These are phyloP conservation scores for Euwallacea fornicatus DNA, from an alignment of 1,140 invertebrate genomes.

Conservation along the genomic window DNA sequence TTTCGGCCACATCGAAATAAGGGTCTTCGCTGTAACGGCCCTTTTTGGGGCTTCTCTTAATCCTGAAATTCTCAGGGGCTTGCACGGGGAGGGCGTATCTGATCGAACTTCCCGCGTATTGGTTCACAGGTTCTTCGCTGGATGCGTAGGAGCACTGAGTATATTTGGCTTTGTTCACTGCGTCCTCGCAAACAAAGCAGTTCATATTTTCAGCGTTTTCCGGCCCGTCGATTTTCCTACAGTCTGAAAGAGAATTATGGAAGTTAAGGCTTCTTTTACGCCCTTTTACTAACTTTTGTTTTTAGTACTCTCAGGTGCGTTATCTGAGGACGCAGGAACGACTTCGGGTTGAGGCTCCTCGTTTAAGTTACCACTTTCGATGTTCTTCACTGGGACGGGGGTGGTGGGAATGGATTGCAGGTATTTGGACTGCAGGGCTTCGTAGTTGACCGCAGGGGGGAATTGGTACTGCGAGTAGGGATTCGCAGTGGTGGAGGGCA, in stretches of 20 bases:
- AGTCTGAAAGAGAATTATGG: conserved; percentile 25
- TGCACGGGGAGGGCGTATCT: conserved; percentile 43
- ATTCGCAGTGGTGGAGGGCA: conserved; percentile 28
- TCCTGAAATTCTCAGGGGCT: conserved; percentile 38
- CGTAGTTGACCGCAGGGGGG: conserved; percentile 40
- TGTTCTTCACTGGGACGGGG: conserved; percentile 41
- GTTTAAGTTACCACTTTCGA: conserved; percentile 29
- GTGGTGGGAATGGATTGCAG: conserved; percentile 37
- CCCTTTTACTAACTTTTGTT: conserved; percentile 21
- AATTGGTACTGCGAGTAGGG: conserved; percentile 51
- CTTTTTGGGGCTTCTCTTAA: conserved; percentile 43
- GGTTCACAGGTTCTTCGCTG: conserved; percentile 48
- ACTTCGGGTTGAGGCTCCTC: conserved; percentile 19
- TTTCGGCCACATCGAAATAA: conserved; percentile 45
- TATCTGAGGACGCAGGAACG: conserved; percentile 35
- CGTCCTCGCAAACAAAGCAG: conserved; percentile 59
- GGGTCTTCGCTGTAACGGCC: conserved; percentile 43
- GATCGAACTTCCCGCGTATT: conserved; percentile 48
- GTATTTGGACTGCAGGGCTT: conserved; percentile 37
- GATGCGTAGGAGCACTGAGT: conserved; percentile 57
- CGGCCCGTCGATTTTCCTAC: conserved; percentile 45
- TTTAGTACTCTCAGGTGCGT: conserved; percentile 40
- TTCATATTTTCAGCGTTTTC: conserved; percentile 49
- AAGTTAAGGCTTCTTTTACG: background rate
- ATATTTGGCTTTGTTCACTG: conserved; percentile 54